These are phyloP conservation scores for Vollenhovia emeryi DNA, from an alignment of 1,140 invertebrate species.

Conservation along the genomic window DNA sequence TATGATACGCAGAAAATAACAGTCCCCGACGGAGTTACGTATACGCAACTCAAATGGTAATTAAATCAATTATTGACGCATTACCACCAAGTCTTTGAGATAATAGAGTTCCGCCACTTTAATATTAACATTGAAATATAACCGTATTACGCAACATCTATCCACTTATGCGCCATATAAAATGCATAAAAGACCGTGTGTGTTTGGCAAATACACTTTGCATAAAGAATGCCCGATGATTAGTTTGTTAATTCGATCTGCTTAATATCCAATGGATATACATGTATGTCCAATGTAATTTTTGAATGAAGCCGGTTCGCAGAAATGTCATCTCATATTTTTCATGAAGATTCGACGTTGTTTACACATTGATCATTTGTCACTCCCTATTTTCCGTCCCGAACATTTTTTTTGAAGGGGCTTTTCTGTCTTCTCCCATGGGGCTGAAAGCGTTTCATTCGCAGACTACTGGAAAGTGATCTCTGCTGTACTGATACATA, in stretches of 20 bases:
- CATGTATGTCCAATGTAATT: no score
- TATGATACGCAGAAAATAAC: conserved; percentile 26
- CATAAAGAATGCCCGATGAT: not conserved
- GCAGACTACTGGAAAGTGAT: conserved; percentile 5
- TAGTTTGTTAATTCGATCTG: not conserved
- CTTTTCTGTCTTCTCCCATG: not conserved
- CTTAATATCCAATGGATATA: not conserved
- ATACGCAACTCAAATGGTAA: not conserved
- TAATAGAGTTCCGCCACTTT: not conserved
- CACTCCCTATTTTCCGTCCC: not conserved
- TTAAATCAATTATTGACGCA: conserved; percentile 46
- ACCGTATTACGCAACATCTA: not conserved
- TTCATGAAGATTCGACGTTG: not conserved
- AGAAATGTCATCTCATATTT: not conserved
- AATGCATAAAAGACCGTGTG: not conserved
- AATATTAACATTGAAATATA: not conserved
- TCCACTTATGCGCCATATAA: not conserved
- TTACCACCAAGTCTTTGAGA: conserved; percentile 8
- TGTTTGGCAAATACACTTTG: not conserved
- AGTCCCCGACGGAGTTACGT: not conserved
- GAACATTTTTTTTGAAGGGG: not conserved
- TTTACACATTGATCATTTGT: not conserved
- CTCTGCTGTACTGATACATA: not conserved
- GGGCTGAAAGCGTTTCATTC: conserved; percentile 2
- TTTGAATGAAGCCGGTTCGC: not conserved